Base-by-base conservation (phyloP, 2,888 invertebrate genomes). In the Netelia inedita region DNA sequence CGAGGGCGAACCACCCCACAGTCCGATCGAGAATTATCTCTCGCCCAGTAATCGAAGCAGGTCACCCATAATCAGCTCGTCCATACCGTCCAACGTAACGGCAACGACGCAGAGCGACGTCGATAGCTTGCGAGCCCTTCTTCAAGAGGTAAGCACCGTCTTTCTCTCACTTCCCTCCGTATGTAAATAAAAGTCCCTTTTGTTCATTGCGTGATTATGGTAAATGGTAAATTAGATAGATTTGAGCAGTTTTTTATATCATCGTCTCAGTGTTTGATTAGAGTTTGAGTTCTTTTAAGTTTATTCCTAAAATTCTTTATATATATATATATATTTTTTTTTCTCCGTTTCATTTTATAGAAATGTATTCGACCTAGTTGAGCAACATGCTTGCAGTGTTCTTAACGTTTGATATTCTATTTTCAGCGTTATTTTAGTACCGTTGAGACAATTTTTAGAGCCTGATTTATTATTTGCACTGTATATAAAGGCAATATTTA, bases 71-170 rank as follows among this genome's bases (percentile, higher is more conserved):
- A 91, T 93, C 83, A 93, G 92, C 87, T 92, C 93, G 3, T 92
- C 92, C 1, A 86, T 92, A 93, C 94, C 94, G 91, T 91, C 93
- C 79, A 94, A 94, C 59, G 94, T 93, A 88, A 94, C 94, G 82
- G 94, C 93, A 41, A 89, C 91, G 28, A 89, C 92, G 6, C 92
- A 93, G 87, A 94, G 95, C 69, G 97, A 97, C 89, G 96, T 97
- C 74, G 96, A 96, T 93, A 96, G 97, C 89, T 94, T 97, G 14
- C 95, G 96, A 91, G 94, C 96, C 85, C 95, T 97, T 86, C 94
- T 98, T 86, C 97, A 97, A 94, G 97, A 98, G 96, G 98, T 97
- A 94, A 91, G 92, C 90, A 82, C 71, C 28, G 43, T 35, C 81
- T 83, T 76, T 21, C 35, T 28, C 41, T 79, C 19, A 46, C 66